Evolutionary conservation across 1,140 invertebrate species (phyloP).

Genomic region (Trichonephila inaurata): DNA sequence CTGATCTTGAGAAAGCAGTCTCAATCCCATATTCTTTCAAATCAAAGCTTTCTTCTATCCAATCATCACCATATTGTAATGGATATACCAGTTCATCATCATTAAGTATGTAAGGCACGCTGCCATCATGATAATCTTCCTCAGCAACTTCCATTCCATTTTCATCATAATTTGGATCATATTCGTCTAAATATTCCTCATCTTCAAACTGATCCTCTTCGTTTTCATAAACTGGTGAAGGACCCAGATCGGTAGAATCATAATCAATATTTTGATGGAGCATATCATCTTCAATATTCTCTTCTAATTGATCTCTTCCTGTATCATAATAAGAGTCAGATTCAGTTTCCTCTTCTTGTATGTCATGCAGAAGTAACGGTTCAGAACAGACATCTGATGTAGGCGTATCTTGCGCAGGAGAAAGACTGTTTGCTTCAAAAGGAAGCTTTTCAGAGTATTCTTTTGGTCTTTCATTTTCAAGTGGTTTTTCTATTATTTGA

Average conservation of each 20-base stretch:
- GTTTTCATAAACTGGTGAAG: conserved; percentile 42
- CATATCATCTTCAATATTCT: not conserved
- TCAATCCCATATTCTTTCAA: conserved; percentile 73
- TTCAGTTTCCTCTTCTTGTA: not conserved
- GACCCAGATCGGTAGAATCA: not conserved
- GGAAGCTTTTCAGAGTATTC: not conserved
- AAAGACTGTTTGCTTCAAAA: not conserved
- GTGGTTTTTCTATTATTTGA: not conserved
- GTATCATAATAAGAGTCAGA: not conserved
- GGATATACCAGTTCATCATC: conserved; percentile 73
- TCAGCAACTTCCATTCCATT: conserved; percentile 44
- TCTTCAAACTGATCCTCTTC: conserved; percentile 39
- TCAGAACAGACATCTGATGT: not conserved
- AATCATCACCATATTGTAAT: conserved; percentile 59
- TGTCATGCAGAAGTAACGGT: not conserved
- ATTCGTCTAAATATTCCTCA: conserved; percentile 23
- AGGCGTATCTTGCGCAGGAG: not conserved
- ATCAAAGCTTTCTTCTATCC: conserved; percentile 72
- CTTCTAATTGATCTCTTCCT: not conserved
- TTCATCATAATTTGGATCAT: conserved; percentile 26
- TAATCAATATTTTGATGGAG: not conserved
- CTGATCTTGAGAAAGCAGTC: conserved; percentile 27
- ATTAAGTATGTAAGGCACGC: conserved; percentile 40
- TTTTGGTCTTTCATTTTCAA: not conserved
- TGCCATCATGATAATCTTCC: conserved; percentile 13